Evolutionary conservation across 2,797 vertebrate genomes (phyloP), one percentile per base, ranked within the genome.

Genomic region (Malurus leucopterus): DNA sequence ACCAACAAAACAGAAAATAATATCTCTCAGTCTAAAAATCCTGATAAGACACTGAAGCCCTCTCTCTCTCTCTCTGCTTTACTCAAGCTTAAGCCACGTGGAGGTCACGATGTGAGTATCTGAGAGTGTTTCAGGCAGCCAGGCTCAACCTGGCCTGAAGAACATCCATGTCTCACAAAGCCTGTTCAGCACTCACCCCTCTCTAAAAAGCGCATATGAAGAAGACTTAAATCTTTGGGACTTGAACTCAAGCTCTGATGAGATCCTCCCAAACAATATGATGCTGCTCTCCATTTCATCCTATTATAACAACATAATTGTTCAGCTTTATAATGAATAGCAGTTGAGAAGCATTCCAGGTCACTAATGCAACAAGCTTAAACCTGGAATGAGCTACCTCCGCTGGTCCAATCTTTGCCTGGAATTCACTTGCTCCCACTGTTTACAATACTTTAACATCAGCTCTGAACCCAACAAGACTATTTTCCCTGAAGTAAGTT

Each of bases 151-250:
- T 43, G 47, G 44, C 24, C 62, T n/a, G 29, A 15, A 36, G 2
- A 74, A 36, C 26, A 62, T 2, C 4, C 16, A 27, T 4, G 15
- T 36, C 53, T 22, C 69, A 20, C 30, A 46, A 74, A 61, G 27
- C 8, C 15, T 0, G 0, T 19, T 38, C 65, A 58, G 49, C 2
- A 0, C 27, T 38, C 8, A 1, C 3, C 13, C 14, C 49, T 34
- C 71, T 24, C 57, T 64, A 17, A 61, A 83, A 64, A 68, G 17
- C 1, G 0, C 47, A 57, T 1, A 0, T 8, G 22, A 55, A 3
- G 11, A 91, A 85, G 30, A 73, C 9, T 36, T n/a, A 34, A 74
- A 58, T 13, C 29, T 23, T 71, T 55, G 53, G 17, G n/a, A 57
- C 23, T 71, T 50, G 36, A 55, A 79, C 20, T 8, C 53, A 62